phyloP scores from a whole-genome alignment of 1,140 invertebrate species.

The Camponotus pennsylvanicus region DNA sequence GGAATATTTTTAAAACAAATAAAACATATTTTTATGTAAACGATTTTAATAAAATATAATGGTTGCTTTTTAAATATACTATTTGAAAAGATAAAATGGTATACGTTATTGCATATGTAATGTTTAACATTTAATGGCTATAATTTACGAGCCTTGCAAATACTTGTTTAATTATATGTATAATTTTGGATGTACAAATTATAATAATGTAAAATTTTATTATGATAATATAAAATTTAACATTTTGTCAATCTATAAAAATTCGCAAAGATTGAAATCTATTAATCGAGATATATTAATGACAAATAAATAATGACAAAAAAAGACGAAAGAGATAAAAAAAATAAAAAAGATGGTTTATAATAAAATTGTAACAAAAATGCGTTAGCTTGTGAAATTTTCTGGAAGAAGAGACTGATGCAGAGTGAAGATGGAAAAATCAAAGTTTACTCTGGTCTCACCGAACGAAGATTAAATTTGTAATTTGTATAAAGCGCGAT shows the following conservation, averaged over 20 bases:
- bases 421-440: too few species aligned
- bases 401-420: neutral
- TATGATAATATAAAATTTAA: conserved; percentile 1
- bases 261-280: neutral
- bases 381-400: neutral
- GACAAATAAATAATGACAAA: too few species aligned
- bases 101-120: neutral
- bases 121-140: neutral
- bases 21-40: neutral
- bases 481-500: neutral
- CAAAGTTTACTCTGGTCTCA: neutral
- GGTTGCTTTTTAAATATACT: too few species aligned
- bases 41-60: neutral
- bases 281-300: neutral
- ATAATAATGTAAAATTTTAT: neutral
- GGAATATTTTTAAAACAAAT: neutral
- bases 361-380: neutral
- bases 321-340: neutral
- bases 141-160: neutral
- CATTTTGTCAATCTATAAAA: neutral
- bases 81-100: too few species aligned
- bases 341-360: neutral
- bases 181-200: neutral
- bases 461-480: too few species aligned
- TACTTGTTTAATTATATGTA: neutral